phyloP scores from a whole-genome alignment of 2,888 invertebrate genomes.

The Stramonita haemastoma region DNA sequence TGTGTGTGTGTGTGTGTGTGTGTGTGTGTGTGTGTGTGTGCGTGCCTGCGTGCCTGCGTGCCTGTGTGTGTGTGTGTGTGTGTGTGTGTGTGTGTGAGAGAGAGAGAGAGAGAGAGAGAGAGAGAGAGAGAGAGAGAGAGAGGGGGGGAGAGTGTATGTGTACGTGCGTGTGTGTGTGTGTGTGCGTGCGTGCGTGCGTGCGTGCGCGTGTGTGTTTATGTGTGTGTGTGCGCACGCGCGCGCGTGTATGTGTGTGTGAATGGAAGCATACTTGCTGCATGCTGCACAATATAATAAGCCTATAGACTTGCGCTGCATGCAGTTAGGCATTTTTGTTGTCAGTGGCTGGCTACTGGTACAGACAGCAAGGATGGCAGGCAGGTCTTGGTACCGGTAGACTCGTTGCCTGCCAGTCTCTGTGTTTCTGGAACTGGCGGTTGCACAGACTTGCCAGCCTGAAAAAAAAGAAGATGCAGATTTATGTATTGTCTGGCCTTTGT shows the following conservation, averaged over 20 bases:
- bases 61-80: constrained; percentile 6
- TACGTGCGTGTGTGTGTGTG: neutral
- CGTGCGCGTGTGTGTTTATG: neutral
- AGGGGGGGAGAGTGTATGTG: neutral
- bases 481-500: too few relatives aligned
- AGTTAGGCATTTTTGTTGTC: too few relatives aligned
- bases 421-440: too few relatives aligned
- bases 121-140: neutral
- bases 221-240: neutral
- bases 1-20: constrained; percentile 16
- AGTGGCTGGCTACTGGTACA: too few relatives aligned
- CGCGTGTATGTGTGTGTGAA: neutral
- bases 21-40: neutral
- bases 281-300: too few relatives aligned
- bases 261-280: neutral
- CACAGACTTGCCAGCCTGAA: too few relatives aligned
- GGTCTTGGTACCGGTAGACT: too few relatives aligned
- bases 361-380: too few relatives aligned
- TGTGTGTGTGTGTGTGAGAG: neutral
- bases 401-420: too few relatives aligned
- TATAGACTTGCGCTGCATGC: too few relatives aligned
- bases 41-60: neutral
- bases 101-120: neutral
- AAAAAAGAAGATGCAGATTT: too few relatives aligned
- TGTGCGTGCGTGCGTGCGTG: neutral